These are phyloP conservation scores for Odontophorus gujanensis DNA, from an alignment of 2,113 vertebrate species.

Conservation along the genomic window DNA sequence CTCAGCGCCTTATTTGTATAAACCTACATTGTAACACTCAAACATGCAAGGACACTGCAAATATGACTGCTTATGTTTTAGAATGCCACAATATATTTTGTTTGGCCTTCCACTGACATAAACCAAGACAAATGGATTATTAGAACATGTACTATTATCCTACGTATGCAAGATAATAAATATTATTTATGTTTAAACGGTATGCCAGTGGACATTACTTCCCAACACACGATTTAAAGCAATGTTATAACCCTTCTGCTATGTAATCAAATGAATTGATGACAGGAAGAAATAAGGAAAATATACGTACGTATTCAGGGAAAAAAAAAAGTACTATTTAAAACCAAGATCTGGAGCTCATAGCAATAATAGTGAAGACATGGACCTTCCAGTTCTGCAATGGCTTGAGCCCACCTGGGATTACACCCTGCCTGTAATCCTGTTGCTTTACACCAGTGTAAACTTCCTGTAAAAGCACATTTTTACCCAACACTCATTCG, in stretches of 20 bases:
- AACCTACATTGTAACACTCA: not conserved
- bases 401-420: not conserved
- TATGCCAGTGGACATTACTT: not conserved
- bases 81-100: not conserved
- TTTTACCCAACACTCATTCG: too few species aligned
- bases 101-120: not conserved
- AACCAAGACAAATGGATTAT: not conserved
- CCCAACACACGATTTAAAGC: not conserved
- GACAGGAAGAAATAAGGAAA: not conserved
- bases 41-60: not conserved
- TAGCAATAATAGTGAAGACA: not conserved
- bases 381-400: not conserved
- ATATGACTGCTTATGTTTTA: accelerated
- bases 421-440: not conserved
- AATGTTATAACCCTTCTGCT: not conserved
- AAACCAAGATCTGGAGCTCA: not conserved
- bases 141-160: not conserved
- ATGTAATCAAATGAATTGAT: not conserved
- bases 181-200: not conserved
- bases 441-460: not conserved
- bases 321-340: not conserved
- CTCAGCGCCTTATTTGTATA: not conserved
- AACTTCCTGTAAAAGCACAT: not conserved
- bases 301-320: too few species aligned
- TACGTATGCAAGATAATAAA: not conserved